phyloP scores from a whole-genome alignment of 1,140 invertebrate species.

The Drosophila suzukii region DNA sequence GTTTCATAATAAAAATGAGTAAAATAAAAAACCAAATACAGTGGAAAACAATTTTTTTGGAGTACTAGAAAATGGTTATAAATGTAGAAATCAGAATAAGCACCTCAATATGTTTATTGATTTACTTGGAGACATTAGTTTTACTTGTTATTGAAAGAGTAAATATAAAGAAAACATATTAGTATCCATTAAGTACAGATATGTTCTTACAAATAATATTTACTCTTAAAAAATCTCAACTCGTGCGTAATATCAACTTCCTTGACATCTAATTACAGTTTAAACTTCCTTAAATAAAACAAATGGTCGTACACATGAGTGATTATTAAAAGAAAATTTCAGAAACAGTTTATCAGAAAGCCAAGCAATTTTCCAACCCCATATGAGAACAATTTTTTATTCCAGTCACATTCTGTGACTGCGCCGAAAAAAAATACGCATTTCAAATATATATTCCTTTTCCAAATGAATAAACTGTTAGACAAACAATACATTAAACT shows the following conservation, averaged over 20 bases:
- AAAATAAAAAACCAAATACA: no score
- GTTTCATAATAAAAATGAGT: no score
- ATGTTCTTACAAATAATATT: background rate
- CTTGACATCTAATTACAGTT: constrained; percentile 13
- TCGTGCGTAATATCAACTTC: constrained; percentile 1
- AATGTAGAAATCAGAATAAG: no score
- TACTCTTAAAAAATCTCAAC: background rate
- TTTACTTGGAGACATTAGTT: no score
- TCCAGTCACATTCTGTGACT: constrained; percentile 52
- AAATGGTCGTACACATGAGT: constrained; percentile 33
- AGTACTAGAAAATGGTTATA: no score
- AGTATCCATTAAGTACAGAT: no score
- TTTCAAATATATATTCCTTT: constrained; percentile 52
- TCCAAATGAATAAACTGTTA: constrained; percentile 83
- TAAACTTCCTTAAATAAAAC: constrained; percentile 5
- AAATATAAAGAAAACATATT: no score
- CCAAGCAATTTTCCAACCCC: constrained; percentile 48
- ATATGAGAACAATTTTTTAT: constrained; percentile 44
- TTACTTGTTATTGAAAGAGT: no score
- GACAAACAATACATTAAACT: constrained; percentile 82
- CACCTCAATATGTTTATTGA: no score
- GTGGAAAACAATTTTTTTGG: no score
- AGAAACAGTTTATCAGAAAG: constrained; percentile 7
- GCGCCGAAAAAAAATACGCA: constrained; percentile 15
- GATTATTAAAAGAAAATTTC: constrained; percentile 24